Base-by-base conservation (phyloP, 2,888 invertebrate species). In the Mythimna lalbum region DNA sequence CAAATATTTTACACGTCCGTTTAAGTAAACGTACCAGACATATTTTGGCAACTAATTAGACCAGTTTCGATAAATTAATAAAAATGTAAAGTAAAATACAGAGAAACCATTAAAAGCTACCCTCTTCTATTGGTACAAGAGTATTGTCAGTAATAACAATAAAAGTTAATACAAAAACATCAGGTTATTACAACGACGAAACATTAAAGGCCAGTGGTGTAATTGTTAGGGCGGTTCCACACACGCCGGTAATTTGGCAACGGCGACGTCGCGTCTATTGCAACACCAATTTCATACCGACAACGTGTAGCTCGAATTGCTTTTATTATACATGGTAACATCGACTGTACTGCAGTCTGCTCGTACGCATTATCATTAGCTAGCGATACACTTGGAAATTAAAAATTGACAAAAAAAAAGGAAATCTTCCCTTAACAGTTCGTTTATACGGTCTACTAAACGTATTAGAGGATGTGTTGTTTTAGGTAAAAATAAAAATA, bases 181-280 rank as follows among this genome's bases (percentile, higher is more conserved):
- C 82, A 76, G 87, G 82, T 86, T 87, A 87, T 85, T 88, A 84
- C 75, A 75, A 81, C 80, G 78, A 82, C 82, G 73, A 82, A 79
- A 80, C 83, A 82, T 86, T 88, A 88, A 89, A 86, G 83, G 81
- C 80, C 81, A 81, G 69, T 75, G 81, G 77, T 86, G 76, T 90
- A 90, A 90, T 89, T 89, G 88, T 89, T 81, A 85, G 86, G 88
- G 85, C 76, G 81, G 81, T 82, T 80, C 69, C 78, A 82, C 80
- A 84, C 80, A 81, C 82, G 75, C 80, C 81, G 81, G 88, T 88
- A 89, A 90, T 92, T 92, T 92, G 92, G 92, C 91, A 90, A 63
- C 86, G 84, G 73, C 82, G 86, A 88, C 90, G 84, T 84, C 79
- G 87, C 82, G 75, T 90, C 87, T 88, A 89, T 90, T 87, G 88